These are phyloP conservation scores for Perizoma flavofasciatum DNA, from an alignment of 2,888 invertebrate genomes.

Conservation along the genomic window DNA sequence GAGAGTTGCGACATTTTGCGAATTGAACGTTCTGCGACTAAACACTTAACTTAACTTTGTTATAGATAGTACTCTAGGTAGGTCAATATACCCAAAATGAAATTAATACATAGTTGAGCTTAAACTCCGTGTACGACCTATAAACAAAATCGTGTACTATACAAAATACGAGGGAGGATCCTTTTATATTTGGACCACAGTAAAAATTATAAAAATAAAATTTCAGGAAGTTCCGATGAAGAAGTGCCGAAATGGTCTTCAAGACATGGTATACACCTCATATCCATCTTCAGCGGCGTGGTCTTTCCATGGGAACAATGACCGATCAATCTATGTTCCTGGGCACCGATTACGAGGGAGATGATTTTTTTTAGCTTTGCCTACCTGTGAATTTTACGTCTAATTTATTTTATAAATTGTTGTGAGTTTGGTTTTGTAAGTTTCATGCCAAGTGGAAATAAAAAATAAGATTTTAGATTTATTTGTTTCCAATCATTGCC, in stretches of 20 bases:
- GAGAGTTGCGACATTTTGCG: too few relatives aligned
- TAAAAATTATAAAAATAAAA: too few relatives aligned
- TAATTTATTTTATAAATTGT: constrained; percentile 26
- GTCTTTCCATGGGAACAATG: constrained; percentile 66
- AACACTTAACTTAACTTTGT: too few relatives aligned
- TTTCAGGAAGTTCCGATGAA: constrained; percentile 41
- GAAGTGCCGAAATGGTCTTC: constrained; percentile 68
- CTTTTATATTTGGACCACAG: too few relatives aligned
- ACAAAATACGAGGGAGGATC: too few relatives aligned
- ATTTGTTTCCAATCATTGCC: too few relatives aligned
- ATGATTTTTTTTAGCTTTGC: constrained; percentile 16
- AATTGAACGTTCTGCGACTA: too few relatives aligned
- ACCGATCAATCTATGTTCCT: constrained; percentile 31
- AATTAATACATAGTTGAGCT: too few relatives aligned
- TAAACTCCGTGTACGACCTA: too few relatives aligned
- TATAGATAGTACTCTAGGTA: too few relatives aligned
- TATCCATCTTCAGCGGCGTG: constrained; percentile 65
- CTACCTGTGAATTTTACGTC: constrained; percentile 28
- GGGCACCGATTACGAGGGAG: constrained; percentile 39
- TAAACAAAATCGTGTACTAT: too few relatives aligned
- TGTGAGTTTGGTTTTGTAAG: constrained; percentile 17
- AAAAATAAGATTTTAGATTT: background rate
- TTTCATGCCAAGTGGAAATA: constrained; percentile 5
- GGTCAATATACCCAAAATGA: too few relatives aligned
- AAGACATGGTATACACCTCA: constrained; percentile 67